phyloP scores from a whole-genome alignment of 2,888 invertebrate species.

The Zaprionus bogoriensis region DNA sequence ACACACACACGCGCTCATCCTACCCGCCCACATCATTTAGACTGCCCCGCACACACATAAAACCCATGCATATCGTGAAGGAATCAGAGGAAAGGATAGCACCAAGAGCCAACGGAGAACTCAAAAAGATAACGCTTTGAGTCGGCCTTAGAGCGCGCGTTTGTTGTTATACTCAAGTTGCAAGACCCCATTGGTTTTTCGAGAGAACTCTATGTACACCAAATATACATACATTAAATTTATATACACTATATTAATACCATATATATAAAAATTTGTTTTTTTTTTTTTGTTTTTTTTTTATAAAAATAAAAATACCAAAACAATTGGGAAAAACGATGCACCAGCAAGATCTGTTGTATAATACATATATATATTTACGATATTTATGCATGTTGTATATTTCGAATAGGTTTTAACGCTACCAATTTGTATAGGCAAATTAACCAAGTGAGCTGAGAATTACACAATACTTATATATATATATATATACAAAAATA shows the following conservation, averaged over 20 bases:
- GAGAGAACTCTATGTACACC: constrained; percentile 44
- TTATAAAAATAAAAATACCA: background rate
- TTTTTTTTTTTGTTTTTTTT: constrained; percentile 6
- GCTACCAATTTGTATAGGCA: constrained; percentile 4
- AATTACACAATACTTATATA: constrained; percentile 14
- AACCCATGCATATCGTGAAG: background rate
- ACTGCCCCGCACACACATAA: too few species aligned
- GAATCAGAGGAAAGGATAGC: background rate
- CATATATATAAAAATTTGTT: constrained; percentile 7
- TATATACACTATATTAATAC: constrained; percentile 13
- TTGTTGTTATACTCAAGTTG: constrained; percentile 15
- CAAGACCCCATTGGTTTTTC: constrained; percentile 30
- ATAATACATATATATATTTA: constrained; percentile 1
- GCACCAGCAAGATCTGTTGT: background rate
- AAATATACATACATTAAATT: constrained; percentile 39
- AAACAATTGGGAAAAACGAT: background rate
- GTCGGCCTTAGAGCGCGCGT: constrained; percentile 22
- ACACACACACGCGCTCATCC: background rate
- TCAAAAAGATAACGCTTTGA: background rate
- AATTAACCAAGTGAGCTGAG: constrained; percentile 16
- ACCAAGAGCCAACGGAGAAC: background rate
- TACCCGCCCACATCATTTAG: too few species aligned
- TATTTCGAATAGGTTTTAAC: constrained; percentile 42
- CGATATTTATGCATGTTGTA: constrained; percentile 26
- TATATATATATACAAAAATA: constrained; percentile 32